Conservation (phyloP, 2,113 vertebrate genomes). For the Hyaena hyaena region DNA sequence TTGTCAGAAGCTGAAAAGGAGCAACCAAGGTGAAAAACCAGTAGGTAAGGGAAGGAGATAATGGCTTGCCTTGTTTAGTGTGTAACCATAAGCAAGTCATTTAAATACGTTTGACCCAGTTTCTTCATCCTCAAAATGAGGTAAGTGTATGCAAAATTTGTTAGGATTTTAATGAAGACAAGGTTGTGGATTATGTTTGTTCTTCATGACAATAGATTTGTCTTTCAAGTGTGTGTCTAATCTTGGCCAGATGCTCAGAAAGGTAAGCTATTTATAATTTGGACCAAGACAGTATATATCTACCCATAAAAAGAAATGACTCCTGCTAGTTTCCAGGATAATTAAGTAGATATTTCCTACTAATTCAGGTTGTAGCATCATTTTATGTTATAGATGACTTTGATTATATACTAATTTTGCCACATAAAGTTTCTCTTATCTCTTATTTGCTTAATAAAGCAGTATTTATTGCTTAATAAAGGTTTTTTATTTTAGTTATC, state of each 20-base stretch:
- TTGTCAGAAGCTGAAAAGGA: neutral
- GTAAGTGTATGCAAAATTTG: neutral
- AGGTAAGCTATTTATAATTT: neutral
- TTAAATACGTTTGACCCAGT: neutral
- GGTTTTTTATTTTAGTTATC: constrained; percentile 2
- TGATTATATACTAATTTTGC: neutral
- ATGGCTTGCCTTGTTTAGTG: neutral
- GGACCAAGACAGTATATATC: neutral
- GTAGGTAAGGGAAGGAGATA: neutral
- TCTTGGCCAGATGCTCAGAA: neutral
- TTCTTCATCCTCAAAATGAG: neutral
- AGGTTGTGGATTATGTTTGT: neutral
- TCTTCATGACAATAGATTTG: neutral
- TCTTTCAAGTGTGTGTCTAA: constrained; percentile 11
- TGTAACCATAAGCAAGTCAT: neutral
- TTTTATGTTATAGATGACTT: neutral
- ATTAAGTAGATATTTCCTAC: constrained; percentile 13
- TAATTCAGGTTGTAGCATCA: neutral
- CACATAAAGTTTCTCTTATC: neutral
- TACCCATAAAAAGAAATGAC: neutral
- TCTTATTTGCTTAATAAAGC: too few species aligned
- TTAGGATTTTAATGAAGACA: neutral
- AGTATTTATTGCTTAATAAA: neutral
- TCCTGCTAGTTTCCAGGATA: neutral
- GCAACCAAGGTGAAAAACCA: neutral